These are phyloP conservation scores for Ceyx melanurus DNA, from an alignment of 2,113 vertebrate genomes.

Conservation along the genomic window DNA sequence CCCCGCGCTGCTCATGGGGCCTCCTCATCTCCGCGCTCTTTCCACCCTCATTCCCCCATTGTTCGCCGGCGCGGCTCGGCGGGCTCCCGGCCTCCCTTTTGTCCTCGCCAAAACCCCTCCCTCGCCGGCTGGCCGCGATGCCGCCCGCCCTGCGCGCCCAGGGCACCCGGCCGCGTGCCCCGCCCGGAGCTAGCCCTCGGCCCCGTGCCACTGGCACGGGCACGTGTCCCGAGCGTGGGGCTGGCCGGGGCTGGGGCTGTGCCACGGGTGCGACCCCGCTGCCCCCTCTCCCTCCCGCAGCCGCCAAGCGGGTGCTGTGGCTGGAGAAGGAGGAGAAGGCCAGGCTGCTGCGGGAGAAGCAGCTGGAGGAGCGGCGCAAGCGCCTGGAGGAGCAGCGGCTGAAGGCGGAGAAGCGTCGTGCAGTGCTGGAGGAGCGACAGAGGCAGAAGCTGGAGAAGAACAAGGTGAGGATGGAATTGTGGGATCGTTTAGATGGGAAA, in stretches of 20 bases:
- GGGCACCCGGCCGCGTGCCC: neutral
- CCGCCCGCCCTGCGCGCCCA: neutral
- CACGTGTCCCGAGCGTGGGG: accelerated
- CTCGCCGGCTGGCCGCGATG: neutral
- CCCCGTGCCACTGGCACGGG: accelerated
- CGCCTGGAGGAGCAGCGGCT: conserved; percentile 90
- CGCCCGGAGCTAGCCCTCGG: accelerated
- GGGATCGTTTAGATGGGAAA: neutral
- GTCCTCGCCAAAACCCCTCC: conserved; percentile 44
- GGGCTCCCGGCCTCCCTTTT: conserved; percentile 51
- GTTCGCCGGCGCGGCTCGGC: neutral
- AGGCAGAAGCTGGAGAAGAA: conserved; percentile 94
- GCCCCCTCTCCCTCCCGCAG: conserved; percentile 59
- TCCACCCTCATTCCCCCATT: conserved; percentile 66
- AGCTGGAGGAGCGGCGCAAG: conserved; percentile 89
- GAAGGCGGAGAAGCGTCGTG: conserved; percentile 86
- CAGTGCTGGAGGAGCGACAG: conserved; percentile 89
- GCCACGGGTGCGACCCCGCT: accelerated
- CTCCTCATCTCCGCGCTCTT: conserved; percentile 32
- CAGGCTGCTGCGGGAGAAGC: conserved; percentile 86
- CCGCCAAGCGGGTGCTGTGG: conserved; percentile 92
- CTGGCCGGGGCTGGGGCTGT: neutral
- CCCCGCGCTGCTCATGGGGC: neutral
- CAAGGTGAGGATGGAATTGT: conserved; percentile 79
- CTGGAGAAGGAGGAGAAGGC: conserved; percentile 96